Conservation (phyloP, 2,113 vertebrate species). For the Oreocharis arfaki region DNA sequence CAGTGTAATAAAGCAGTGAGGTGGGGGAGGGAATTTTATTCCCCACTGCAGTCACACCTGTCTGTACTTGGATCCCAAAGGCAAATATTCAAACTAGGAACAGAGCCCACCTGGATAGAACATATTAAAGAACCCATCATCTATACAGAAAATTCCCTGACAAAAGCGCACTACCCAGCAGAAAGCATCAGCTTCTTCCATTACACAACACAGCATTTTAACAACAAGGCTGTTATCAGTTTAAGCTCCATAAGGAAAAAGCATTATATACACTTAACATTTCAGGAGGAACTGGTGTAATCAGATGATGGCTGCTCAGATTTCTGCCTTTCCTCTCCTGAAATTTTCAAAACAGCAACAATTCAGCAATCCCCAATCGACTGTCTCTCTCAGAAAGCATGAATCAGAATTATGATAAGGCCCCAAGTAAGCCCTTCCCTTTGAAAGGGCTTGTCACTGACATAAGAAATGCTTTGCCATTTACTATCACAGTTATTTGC, state of each 20-base stretch:
- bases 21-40: neutral
- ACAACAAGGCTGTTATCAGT: neutral
- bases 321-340: neutral
- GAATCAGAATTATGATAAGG: neutral
- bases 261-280: neutral
- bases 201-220: neutral
- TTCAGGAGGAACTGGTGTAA: neutral
- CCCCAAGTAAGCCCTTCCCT: neutral
- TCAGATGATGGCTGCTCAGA: neutral
- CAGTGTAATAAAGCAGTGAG: neutral
- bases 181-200: neutral
- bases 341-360: slow-evolving; percentile 17
- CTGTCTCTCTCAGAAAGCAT: neutral
- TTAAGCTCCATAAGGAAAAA: neutral
- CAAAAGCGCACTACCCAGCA: neutral
- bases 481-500: neutral
- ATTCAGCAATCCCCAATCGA: neutral
- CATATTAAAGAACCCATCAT: neutral
- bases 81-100: neutral
- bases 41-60: neutral
- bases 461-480: neutral
- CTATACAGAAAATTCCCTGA: neutral
- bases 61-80: neutral
- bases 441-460: neutral
- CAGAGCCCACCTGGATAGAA: neutral